These are phyloP conservation scores for Sturnira hondurensis DNA, from an alignment of 2,113 vertebrate genomes.

Conservation along the genomic window DNA sequence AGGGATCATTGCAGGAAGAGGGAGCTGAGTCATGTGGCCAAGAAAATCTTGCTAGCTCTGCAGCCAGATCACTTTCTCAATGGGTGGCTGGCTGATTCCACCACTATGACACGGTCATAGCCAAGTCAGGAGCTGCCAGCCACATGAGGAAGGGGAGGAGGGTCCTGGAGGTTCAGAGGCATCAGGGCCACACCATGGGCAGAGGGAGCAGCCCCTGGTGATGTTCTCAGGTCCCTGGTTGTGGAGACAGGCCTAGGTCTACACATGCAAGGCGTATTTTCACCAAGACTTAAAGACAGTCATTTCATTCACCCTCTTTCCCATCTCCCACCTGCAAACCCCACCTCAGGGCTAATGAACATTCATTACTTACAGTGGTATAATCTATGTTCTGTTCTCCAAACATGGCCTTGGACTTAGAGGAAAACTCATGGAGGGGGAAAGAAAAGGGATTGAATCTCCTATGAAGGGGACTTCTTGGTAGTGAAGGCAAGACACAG, in stretches of 20 bases:
- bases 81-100: background rate
- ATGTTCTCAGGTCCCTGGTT: background rate
- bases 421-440: background rate
- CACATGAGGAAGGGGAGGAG: background rate
- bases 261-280: fast-evolving
- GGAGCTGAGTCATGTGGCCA: too few relatives aligned
- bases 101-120: background rate
- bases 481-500: background rate
- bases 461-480: background rate
- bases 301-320: background rate
- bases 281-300: background rate
- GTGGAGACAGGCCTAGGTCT: background rate
- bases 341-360: background rate
- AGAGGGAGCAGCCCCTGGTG: background rate
- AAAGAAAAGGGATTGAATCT: background rate
- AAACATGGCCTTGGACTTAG: background rate
- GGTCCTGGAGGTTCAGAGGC: background rate
- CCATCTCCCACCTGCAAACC: background rate
- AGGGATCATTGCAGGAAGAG: too few relatives aligned
- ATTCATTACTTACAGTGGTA: background rate
- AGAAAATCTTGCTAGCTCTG: too few relatives aligned
- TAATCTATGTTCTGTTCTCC: background rate
- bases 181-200: fast-evolving
- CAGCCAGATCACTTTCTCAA: too few relatives aligned
- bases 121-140: background rate